These are phyloP conservation scores for Antheraea yamamai DNA, from an alignment of 2,888 invertebrate genomes.

Conservation along the genomic window DNA sequence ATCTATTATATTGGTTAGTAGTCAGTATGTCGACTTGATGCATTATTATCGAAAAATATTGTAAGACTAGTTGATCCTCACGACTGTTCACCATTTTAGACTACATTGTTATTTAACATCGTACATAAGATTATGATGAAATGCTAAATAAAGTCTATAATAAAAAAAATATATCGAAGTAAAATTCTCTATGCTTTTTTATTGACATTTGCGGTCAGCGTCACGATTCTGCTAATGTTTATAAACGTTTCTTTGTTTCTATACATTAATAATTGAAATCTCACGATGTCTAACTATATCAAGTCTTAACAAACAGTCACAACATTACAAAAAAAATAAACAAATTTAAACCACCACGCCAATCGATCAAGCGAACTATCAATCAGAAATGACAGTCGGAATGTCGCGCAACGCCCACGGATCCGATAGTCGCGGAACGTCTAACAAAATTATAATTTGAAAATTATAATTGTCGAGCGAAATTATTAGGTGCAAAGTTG, in stretches of 20 bases:
- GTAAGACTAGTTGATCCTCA: too few species aligned
- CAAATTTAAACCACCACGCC: slow-evolving; percentile 22
- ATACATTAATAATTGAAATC: background rate
- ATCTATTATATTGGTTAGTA: too few species aligned
- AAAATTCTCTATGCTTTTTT: background rate
- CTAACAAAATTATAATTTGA: slow-evolving; percentile 27
- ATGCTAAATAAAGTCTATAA: too few species aligned
- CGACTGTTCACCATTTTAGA: too few species aligned
- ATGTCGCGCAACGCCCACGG: slow-evolving; percentile 25
- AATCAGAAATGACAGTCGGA: slow-evolving; percentile 30
- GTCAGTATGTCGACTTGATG: too few species aligned
- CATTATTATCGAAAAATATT: too few species aligned
- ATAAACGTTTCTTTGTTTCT: background rate
- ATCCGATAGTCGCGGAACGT: slow-evolving; percentile 26
- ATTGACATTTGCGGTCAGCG: background rate
- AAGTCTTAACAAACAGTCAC: slow-evolving; percentile 6
- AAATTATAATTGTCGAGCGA: slow-evolving; percentile 69
- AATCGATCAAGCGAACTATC: slow-evolving; percentile 33
- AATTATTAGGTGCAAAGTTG: slow-evolving; percentile 76
- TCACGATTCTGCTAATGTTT: background rate
- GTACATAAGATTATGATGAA: too few species aligned
- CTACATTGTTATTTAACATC: too few species aligned
- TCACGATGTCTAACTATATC: slow-evolving; percentile 1
- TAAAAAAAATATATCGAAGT: too few species aligned
- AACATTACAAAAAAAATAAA: background rate